Evolutionary conservation across 1,140 invertebrate species (phyloP), one percentile per base, ranked within the genome.

Genomic region (Zaprionus vittiger): DNA sequence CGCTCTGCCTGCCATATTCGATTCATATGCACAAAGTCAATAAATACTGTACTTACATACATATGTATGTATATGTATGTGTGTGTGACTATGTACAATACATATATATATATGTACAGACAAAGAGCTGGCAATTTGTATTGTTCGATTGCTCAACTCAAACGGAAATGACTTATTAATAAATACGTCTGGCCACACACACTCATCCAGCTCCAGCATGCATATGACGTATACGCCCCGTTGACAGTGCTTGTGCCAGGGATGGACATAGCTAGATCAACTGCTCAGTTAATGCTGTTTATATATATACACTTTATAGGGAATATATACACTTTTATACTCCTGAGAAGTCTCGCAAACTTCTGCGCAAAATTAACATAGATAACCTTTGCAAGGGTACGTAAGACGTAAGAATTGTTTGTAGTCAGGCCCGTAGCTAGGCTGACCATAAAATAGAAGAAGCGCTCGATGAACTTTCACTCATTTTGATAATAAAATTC

Each of bases 141-240:
- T 75, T 75, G 67, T 75, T 75, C 60, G 73, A 75, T 75, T 75
- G 66, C 57, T 63, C 60, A 61, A 69, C 38, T 68, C 68, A 76
- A 65, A 41, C 60, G 73, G 73, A 76, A 76, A 76, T 76, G 67
- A 56, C 47, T 65, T 76, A 71, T 71, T 76, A 71, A 76, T 76
- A 68, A 76, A 76, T 71, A 55, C 47, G 55, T 65, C 70, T 59
- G 54, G 20, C 26, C 57, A 56, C 38, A 47, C 38, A 47, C 73
- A 70, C 66, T 5, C 54, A 63, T 17, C 5, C 56, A 24, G 12
- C 49, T 34, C 9, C 9, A 34, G 31, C 9, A 34, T 34, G 31
- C 31, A 11, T 34, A 34, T 34, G 31, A 0, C 31, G 31, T 34
- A 52, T 28, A 34, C 24, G 26, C 52, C 44, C 38, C 9, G 14